Conservation (phyloP, 2,113 vertebrate genomes). For the Perognathus longimembris region DNA sequence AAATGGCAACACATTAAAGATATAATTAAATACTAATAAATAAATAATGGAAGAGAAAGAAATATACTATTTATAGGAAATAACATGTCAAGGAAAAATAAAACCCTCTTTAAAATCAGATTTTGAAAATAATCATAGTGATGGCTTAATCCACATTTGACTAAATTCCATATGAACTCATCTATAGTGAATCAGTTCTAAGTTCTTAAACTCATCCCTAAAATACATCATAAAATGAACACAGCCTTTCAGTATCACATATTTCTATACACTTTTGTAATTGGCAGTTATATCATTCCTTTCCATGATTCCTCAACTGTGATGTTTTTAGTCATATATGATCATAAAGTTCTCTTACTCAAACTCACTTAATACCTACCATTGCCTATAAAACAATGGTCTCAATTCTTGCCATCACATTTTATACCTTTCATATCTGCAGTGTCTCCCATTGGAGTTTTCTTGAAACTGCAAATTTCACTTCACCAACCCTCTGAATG, state of each 20-base stretch:
- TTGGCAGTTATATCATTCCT: neutral
- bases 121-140: neutral
- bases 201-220: neutral
- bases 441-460: neutral
- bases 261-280: neutral
- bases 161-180: neutral
- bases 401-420: neutral
- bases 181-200: neutral
- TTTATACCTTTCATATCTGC: neutral
- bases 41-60: neutral
- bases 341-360: neutral
- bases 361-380: neutral
- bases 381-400: neutral
- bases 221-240: no score
- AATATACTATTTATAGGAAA: neutral
- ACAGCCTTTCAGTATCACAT: no score
- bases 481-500: neutral
- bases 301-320: neutral
- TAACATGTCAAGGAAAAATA: neutral
- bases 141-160: neutral
- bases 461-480: constrained; percentile 21
- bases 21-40: no score
- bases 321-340: neutral
- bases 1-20: neutral
- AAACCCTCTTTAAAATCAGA: neutral